phyloP scores from a whole-genome alignment of 2,888 invertebrate genomes.

The Stenichneumon culpator region DNA sequence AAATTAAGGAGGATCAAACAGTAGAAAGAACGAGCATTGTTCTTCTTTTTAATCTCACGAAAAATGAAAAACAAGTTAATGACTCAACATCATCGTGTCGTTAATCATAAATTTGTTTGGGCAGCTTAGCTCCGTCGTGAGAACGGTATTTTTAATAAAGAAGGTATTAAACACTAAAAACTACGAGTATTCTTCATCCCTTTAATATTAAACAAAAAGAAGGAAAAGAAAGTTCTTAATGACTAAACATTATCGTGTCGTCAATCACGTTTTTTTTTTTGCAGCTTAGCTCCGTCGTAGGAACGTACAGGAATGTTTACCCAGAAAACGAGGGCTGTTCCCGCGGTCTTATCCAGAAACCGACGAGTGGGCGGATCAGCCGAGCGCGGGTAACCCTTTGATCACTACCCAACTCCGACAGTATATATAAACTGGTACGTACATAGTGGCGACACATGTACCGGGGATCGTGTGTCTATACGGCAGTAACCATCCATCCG shows the following conservation, averaged over 20 bases:
- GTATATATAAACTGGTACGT: constrained; percentile 26
- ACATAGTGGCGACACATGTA: constrained; percentile 57
- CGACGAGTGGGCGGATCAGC: constrained; percentile 49
- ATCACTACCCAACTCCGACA: constrained; percentile 57
- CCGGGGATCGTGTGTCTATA: constrained; percentile 30
- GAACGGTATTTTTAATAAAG: too few species aligned
- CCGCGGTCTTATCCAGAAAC: constrained; percentile 44
- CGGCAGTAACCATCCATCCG: constrained; percentile 12
- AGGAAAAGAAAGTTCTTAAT: too few species aligned
- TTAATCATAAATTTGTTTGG: not conserved
- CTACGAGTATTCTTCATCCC: too few species aligned
- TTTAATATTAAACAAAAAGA: too few species aligned
- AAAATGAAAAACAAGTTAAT: too few species aligned
- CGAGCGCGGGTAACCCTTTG: constrained; percentile 59
- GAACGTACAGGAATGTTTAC: not conserved
- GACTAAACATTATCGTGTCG: too few species aligned
- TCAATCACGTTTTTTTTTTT: not conserved
- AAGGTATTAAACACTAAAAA: too few species aligned
- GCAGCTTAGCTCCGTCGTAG: not conserved
- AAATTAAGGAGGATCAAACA: too few species aligned
- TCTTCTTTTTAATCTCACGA: too few species aligned
- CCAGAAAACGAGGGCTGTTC: not conserved
- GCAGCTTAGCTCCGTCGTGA: not conserved
- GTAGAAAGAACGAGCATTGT: too few species aligned
- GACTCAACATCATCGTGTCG: too few species aligned